Conservation (phyloP, 2,797 vertebrate genomes). For the Pseudomugil tenellus region DNA sequence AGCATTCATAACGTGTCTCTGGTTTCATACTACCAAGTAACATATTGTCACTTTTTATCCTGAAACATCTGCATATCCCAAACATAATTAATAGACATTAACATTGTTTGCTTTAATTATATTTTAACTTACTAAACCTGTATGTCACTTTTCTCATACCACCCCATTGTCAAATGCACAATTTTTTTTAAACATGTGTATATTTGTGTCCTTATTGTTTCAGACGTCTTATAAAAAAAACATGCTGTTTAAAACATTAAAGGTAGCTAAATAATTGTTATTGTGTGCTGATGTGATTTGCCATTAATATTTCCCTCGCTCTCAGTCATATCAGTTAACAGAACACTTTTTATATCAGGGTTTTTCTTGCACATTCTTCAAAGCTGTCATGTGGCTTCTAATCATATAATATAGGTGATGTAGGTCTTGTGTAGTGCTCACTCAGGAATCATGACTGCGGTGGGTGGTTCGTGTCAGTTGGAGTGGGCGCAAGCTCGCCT, state of each 20-base stretch:
- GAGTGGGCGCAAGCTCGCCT: constrained; percentile 53
- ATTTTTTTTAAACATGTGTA: constrained; percentile 3
- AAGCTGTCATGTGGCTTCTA: constrained; percentile 2
- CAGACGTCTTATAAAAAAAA: constrained; percentile 25
- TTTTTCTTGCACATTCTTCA: constrained; percentile 16
- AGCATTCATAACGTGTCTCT: constrained; percentile 9
- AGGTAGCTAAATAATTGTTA: constrained; percentile 55
- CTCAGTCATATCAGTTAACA: constrained; percentile 22
- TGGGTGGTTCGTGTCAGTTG: constrained; percentile 65
- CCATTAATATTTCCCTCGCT: constrained; percentile 28
- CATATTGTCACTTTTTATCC: constrained; percentile 37
- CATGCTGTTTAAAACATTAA: constrained; percentile 71
- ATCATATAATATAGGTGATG: constrained; percentile 10
- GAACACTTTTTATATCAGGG: not conserved
- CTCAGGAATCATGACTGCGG: constrained; percentile 34
- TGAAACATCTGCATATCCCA: constrained; percentile 28
- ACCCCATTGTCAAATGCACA: constrained; percentile 33
- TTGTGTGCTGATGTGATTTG: constrained; percentile 61
- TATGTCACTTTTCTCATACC: constrained; percentile 23
- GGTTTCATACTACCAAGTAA: constrained; percentile 25
- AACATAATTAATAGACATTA: constrained; percentile 13
- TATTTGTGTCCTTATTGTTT: constrained; percentile 33
- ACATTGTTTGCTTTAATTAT: constrained; percentile 15
- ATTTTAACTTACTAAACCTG: constrained; percentile 20
- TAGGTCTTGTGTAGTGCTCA: constrained; percentile 29